Base-by-base conservation (phyloP, 1,140 invertebrate genomes). In the Lordiphosa collinella region DNA sequence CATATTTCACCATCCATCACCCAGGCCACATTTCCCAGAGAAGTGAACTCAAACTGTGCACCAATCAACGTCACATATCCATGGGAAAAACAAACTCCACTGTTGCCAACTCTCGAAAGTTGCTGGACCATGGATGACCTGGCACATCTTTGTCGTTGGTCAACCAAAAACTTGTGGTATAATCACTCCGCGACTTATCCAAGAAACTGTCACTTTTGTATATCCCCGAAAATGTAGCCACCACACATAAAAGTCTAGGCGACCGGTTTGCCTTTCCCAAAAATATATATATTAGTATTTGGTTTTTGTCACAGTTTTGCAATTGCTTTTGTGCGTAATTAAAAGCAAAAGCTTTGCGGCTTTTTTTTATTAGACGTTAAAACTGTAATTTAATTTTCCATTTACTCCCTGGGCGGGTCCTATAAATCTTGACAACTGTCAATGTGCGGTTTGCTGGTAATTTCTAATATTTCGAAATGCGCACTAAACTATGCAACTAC, bases 201-300 rank as follows among this genome's bases (percentile, higher is more conserved):
- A n/a, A n/a, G n/a, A n/a, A n/a, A n/a, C n/a, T 47, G 25, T 14
- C 29, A 34, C 44, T 32, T 25, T 10, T 47, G 40, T 18, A 14
- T 22, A 10, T 43, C 74, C 76, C 69, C 12, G 25, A 75, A 80
- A 80, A 65, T 75, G 70, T 59, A 76, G 59, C 57, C 70, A 46
- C 58, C 13, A 46, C 29, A 68, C n/a, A 56, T 32, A 61, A 14
- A 35, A 10, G n/a, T 41, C 53, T 68, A 64, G 66, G 48, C 66
- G 72, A 82, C 78, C 78, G 78, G 78, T 82, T 82, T 82, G 78
- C 78, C 78, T 82, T 82, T 82, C 78, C 72, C 62, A 64, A 80
- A 79, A 61, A 56, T 18, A 43, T 51, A 22, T 38, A 37, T 13
- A 25, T 14, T 40, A 37, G 35, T 25, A 52, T 32, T 48, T 25